phyloP scores from a whole-genome alignment of 2,888 invertebrate genomes.

The Globia sparganii region DNA sequence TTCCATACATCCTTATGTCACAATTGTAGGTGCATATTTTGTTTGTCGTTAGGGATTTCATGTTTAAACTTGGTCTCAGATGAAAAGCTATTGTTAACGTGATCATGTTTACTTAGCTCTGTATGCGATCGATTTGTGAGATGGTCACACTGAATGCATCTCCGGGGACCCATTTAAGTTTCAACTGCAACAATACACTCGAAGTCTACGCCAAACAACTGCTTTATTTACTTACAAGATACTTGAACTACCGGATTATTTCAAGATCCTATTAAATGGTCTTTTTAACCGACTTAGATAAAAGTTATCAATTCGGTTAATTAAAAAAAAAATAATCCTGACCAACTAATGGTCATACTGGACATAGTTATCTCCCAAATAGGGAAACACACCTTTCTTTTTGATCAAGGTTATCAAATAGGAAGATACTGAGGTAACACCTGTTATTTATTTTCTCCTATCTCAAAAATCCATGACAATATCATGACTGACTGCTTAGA shows the following conservation, averaged over 20 bases:
- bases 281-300: too few species aligned
- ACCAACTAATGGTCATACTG: neutral
- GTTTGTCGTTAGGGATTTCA: neutral
- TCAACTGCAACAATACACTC: neutral
- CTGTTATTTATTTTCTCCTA: neutral
- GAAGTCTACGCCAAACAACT: neutral
- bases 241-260: neutral
- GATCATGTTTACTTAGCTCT: slow-evolving; percentile 1
- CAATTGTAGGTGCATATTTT: neutral
- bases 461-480: neutral
- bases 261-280: neutral
- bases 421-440: neutral
- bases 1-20: neutral
- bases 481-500: neutral
- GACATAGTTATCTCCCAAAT: neutral
- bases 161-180: slow-evolving; percentile 2
- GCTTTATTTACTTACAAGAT: neutral
- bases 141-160: neutral
- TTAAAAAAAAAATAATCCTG: too few species aligned
- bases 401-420: neutral
- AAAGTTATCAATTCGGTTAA: too few species aligned
- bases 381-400: neutral
- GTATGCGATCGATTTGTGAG: neutral
- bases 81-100: slow-evolving; percentile 1
- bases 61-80: neutral